Evolutionary conservation across 2,113 vertebrate genomes (phyloP), one percentile per base, ranked within the genome.

Genomic region (Oncorhynchus nerka): DNA sequence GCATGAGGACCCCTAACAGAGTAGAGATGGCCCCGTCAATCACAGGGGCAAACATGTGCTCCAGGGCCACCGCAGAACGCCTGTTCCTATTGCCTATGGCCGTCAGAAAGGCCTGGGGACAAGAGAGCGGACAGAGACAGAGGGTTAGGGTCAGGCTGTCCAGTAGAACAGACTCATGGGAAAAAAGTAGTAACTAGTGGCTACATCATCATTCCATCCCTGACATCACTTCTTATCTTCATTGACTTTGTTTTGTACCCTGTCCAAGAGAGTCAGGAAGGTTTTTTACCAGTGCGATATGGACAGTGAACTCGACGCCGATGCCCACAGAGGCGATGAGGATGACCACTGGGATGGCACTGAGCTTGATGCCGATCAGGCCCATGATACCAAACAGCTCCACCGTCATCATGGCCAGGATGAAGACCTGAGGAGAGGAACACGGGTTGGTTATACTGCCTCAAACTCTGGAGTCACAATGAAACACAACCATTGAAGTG

Each of bases 301-400:
- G 98, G 71, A 99, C 97, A 0, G 98, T 99, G 87, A 99, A 99
- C 84, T 99, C 97, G 87, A 99, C 98, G 0, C 98, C 98, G 0
- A 99, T 99, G 87, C 98, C 98, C 49, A 99, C 97, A 0, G 98
- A 99, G 4, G 97, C 97, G 3, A 99, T 95, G 77, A 99, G 90
- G 89, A 99, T 99, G 88, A 99, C 98, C 75, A 99, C 98, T 3
- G 98, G 97, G 71, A 99, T 97, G 12, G 98, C 98, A 64, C 97
- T 99, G 80, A 99, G 93, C 83, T 99, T 99, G 93, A 99, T 99
- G 68, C 97, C 97, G 30, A 99, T 99, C 74, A 99, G 94, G 71
- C 97, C 98, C 98, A 99, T 99, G 95, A 99, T 98, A 79, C 98
- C 98, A 49, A 99, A 99, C 78, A 99, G 89, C 88, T 99, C 98